Evolutionary conservation across 92 coral and sea anemone species (phyloP), one percentile per base, ranked within the genome.

Genomic region (Porites evermanni): DNA sequence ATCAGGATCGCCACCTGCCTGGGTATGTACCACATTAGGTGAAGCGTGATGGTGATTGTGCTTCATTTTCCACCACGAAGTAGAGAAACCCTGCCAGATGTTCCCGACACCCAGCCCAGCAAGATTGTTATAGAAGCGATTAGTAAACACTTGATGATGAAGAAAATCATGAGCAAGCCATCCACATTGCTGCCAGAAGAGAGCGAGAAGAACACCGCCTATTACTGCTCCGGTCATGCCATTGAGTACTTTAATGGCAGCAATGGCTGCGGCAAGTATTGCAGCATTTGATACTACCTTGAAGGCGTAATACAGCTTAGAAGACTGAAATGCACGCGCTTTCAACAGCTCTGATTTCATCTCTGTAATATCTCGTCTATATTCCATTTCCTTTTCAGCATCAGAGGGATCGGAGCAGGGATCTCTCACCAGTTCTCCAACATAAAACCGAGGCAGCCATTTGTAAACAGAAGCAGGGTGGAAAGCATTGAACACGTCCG

Each of bases 401-500:
- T 17, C 72, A 17, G 19, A 3, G 3, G 82, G 21, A 47, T 53
- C 17, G 58, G 71, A 19, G 59, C 38, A 12, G 11, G 64, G 23
- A 79, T 79, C 83, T 20, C 53, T 51, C 11, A 24, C 74, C 32
- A 79, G 20, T 63, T 79, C 83, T 11, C 98, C 96, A 90, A 96
- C 93, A 66, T 72, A 89, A 78, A 96, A 96, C n/a, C 90, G 80
- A 14, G 98, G 96, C 21, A 96, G 91, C 80, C 89, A 89, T 75
- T 91, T 93, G 79, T 94, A 83, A 38, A 94, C 85, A 91, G 96
- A 89, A n/a, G 89, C 92, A 32, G 98, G 95, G 76, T 96, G 98
- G 88, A 96, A 94, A 56, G 98, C 98, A 68, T 91, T 92, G 94
- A 96, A 96, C 80, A 96, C 94, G 69, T 93, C 94, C 20, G 95